Evolutionary conservation across 2,888 invertebrate species (phyloP), one percentile per base, ranked within the genome.

Genomic region (Heliconius erato): DNA sequence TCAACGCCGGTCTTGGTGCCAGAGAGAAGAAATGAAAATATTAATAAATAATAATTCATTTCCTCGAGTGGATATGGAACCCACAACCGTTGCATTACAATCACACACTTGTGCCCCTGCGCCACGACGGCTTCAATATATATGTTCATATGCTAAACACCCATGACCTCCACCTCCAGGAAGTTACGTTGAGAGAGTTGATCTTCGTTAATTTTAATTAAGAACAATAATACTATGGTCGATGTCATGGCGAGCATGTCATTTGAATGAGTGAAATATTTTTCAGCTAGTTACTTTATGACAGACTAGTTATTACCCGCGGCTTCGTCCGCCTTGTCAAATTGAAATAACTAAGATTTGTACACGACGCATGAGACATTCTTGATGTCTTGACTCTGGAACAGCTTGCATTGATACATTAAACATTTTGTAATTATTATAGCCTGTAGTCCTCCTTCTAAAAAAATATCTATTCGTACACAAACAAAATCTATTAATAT

Each of bases 121-220:
- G 54, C 54, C 54, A 54, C 4, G 16, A 54, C 49, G 49, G 19
- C 54, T 1, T 54, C 6, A 19, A 19, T 54, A 54, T 54, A 54
- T 16, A 16, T 49, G 49, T 49, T 49, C 49, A 16, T 72, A 72
- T 72, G 63, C 69, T 69, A 59, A 65, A 59, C 32, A 84, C 19
- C 79, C 81, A 69, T 84, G 81, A 84, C 84, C 84, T 81, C 80
- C 59, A 72, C 72, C 74, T 79, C 79, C 16, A 74, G 23, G 23
- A 44, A 59, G 63, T 63, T 40, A 79, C 40, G 40, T 40, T 40
- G 40, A 40, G 44, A 81, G 82, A 83, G 78, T 86, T 86, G 82
- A 83, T 84, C 85, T 77, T 86, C 81, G 79, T 86, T 86, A 83
- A 79, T 79, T 71, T 79, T 83, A 84, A 85, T 85, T 86, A 84